These are phyloP conservation scores for Spheniscus mendiculus DNA, from an alignment of 2,113 vertebrate genomes.

Conservation along the genomic window DNA sequence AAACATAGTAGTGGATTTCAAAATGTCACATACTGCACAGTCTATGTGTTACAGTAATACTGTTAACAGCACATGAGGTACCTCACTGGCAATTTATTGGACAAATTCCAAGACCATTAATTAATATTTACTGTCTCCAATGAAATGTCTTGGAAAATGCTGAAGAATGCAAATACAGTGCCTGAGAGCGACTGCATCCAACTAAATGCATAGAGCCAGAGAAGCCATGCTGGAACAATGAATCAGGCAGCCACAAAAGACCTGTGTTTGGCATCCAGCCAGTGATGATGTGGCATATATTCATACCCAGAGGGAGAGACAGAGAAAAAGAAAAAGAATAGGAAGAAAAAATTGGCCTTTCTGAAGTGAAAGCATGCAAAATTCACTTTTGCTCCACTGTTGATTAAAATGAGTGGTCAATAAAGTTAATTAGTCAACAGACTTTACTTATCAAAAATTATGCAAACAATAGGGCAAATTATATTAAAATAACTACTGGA, in stretches of 20 bases:
- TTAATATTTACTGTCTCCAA: not conserved
- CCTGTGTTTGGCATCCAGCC: not conserved
- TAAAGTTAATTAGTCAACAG: not conserved
- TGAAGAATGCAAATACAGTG: not conserved
- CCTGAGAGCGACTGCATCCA: not conserved
- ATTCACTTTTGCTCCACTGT: not conserved
- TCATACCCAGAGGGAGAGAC: not conserved
- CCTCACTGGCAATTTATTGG: not conserved
- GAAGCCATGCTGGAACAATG: not conserved
- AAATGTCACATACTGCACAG: not conserved
- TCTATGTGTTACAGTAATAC: not conserved
- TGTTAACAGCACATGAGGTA: not conserved
- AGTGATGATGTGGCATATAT: not conserved
- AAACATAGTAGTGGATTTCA: not conserved
- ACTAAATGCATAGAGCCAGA: not conserved
- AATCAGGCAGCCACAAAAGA: not conserved
- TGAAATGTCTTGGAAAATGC: not conserved
- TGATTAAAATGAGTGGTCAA: not conserved
- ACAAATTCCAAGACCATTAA: not conserved
- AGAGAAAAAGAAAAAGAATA: not conserved
- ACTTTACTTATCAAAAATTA: not conserved
- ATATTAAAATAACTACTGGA: not conserved
- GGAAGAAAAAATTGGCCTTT: not conserved
- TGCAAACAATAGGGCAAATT: not conserved
- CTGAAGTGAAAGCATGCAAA: not conserved